A percentile compares a stretch with the other conserved stretches of the same genome.
Evolutionary conservation across 2,888 invertebrate species (phyloP).

Genomic region (Temnothorax unifasciatus): DNA sequence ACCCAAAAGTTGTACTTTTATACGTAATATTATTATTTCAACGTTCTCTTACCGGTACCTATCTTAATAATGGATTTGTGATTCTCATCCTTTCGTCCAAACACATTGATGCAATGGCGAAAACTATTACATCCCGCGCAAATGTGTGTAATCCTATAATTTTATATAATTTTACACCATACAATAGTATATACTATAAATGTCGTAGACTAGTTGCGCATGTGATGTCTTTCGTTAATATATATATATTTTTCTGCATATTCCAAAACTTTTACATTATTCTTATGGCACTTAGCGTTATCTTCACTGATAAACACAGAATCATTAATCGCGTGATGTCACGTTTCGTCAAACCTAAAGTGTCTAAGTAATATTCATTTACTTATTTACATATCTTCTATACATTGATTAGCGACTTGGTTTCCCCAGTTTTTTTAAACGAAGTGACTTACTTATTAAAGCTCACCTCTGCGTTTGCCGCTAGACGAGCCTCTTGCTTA

Average conservation of each 20-base stretch:
- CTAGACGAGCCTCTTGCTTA: background rate
- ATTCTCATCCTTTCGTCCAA: background rate
- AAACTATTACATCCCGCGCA: background rate
- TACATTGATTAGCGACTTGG: conserved; percentile 40
- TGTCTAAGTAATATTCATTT: background rate
- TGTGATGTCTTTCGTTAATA: background rate
- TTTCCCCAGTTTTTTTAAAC: conserved; percentile 34
- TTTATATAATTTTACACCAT: conserved; percentile 11
- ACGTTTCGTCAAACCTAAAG: conserved; percentile 27
- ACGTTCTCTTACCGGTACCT: background rate
- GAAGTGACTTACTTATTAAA: background rate
- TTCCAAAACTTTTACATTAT: background rate
- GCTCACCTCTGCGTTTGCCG: background rate
- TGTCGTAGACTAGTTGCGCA: background rate
- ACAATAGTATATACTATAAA: background rate
- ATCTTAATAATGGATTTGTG: background rate
- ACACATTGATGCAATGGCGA: background rate
- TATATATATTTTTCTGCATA: background rate
- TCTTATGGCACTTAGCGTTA: background rate
- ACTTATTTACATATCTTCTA: conserved; percentile 22
- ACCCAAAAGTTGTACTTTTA: background rate
- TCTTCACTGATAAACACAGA: background rate
- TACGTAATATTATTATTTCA: conserved; percentile 3
- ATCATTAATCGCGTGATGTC: conserved; percentile 7
- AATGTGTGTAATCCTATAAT: conserved; percentile 6